Percentiles rank a stretch among this genome's conserved stretches.
These are phyloP conservation scores for Drosophila aldrichi DNA, from an alignment of 2,888 invertebrate species.

Conservation along the genomic window DNA sequence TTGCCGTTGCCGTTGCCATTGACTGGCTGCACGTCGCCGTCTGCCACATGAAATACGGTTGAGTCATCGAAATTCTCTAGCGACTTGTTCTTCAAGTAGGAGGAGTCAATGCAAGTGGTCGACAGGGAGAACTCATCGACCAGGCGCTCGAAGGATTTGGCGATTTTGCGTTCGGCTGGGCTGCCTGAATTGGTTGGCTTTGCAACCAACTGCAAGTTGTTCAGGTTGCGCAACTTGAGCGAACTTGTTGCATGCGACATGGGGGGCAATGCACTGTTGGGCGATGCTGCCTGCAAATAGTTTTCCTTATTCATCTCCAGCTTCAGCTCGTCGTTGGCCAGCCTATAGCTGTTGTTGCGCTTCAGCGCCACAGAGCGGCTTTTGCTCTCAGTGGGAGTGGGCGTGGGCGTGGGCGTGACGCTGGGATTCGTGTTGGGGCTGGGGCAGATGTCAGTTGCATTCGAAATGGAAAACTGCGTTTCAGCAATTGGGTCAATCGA, in stretches of 20 bases:
- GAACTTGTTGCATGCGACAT: conserved; percentile 73
- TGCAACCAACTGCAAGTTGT: conserved; percentile 29
- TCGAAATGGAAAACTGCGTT: conserved; percentile 73
- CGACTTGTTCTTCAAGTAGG: conserved; percentile 84
- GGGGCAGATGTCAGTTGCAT: conserved; percentile 41
- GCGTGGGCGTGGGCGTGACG: neutral
- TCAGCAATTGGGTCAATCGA: conserved; percentile 82
- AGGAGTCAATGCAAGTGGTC: conserved; percentile 82
- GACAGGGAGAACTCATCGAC: conserved; percentile 85
- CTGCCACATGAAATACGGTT: conserved; percentile 60
- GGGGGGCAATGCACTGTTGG: conserved; percentile 68
- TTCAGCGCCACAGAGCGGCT: conserved; percentile 86
- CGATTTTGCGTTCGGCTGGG: conserved; percentile 87
- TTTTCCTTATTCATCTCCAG: conserved; percentile 86
- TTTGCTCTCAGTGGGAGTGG: conserved; percentile 13
- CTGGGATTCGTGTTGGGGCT: neutral
- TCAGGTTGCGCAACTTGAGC: conserved; percentile 60
- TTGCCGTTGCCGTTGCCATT: conserved; percentile 39
- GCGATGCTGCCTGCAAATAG: conserved; percentile 32
- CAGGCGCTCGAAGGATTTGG: conserved; percentile 86
- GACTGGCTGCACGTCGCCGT: conserved; percentile 39
- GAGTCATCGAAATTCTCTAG: conserved; percentile 85
- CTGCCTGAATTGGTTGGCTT: conserved; percentile 2
- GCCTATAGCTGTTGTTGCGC: conserved; percentile 93
- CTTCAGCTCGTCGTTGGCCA: conserved; percentile 88